Conservation (phyloP, 2,888 invertebrate species). For the Carterocephalus palaemon region DNA sequence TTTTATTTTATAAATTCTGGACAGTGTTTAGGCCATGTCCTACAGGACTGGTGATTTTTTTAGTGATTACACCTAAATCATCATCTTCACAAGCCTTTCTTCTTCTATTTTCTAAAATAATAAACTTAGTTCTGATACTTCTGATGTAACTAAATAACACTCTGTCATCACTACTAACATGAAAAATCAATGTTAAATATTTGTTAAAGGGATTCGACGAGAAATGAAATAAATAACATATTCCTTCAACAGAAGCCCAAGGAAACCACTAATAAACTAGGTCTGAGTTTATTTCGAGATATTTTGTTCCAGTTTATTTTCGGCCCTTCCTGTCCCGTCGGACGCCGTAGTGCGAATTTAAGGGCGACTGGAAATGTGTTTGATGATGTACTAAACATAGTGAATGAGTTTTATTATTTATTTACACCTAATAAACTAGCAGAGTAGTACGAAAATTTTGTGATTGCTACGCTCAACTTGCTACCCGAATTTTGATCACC, state of each 20-base stretch:
- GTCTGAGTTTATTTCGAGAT: conserved; percentile 67
- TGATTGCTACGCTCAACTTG: too few species aligned
- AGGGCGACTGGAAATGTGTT: conserved; percentile 48
- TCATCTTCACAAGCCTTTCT: too few species aligned
- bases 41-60: too few species aligned
- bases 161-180: not conserved
- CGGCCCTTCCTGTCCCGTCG: conserved; percentile 67
- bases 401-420: conserved; percentile 15
- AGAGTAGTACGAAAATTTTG: too few species aligned
- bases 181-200: not conserved
- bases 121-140: too few species aligned
- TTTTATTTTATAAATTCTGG: too few species aligned
- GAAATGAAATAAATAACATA: conserved; percentile 16
- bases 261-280: conserved; percentile 47
- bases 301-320: conserved; percentile 74
- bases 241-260: conserved; percentile 34
- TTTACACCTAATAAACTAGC: too few species aligned
- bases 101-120: too few species aligned
- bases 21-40: too few species aligned
- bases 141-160: too few species aligned
- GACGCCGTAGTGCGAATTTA: conserved; percentile 69
- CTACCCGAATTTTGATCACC: too few species aligned
- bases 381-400: conserved; percentile 28
- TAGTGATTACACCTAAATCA: too few species aligned
- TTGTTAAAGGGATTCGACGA: not conserved